Evolutionary conservation across 2,888 invertebrate genomes (phyloP), one percentile per base, ranked within the genome.

Genomic region (Thereva nobilitata): DNA sequence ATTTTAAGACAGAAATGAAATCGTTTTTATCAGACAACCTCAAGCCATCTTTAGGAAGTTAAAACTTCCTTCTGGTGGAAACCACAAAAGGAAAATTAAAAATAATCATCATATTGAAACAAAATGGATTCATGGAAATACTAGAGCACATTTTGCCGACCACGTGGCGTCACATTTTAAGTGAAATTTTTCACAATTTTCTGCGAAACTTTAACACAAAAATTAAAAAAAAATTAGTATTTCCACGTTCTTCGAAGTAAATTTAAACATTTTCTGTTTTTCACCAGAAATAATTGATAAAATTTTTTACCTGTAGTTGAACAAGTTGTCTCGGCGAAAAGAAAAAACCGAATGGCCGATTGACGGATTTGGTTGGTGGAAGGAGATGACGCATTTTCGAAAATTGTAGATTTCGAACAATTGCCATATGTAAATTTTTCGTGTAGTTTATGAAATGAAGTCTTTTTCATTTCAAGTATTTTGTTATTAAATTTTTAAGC

Each of bases 291-390:
- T 23, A 23, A 23, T 23, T 23, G 2, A 23, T 23, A 23, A 23
- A 2, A 23, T 2, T 23, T 23, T 2, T 23, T 23, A 23, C 23
- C 23, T 23, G 23, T 23, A 23, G 23, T 23, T 23, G 23, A 23
- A 23, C 23, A 69, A 77, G 77, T 77, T 76, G 72, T 76, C 72
- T 75, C 73, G 80, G 75, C 72, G 75, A 75, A 77, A 76, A 76
- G 73, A 74, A 74, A 79, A 79, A 80, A 78, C 77, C 76, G 77
- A 80, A 80, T 80, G 79, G 73, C 73, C 76, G 80, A 80, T 23
- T 23, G 23, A 23, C 23, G 23, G 23, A 23, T 23, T 23, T 23
- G 23, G 23, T 23, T 23, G 23, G 23, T 23, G 23, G 23, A 23
- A 23, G 23, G 23, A 23, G 23, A 23, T 23, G 23, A 23, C 23